Evolutionary conservation across 2,888 invertebrate genomes (phyloP), one percentile per base, ranked within the genome.

Genomic region (Silvanus unidentatus): DNA sequence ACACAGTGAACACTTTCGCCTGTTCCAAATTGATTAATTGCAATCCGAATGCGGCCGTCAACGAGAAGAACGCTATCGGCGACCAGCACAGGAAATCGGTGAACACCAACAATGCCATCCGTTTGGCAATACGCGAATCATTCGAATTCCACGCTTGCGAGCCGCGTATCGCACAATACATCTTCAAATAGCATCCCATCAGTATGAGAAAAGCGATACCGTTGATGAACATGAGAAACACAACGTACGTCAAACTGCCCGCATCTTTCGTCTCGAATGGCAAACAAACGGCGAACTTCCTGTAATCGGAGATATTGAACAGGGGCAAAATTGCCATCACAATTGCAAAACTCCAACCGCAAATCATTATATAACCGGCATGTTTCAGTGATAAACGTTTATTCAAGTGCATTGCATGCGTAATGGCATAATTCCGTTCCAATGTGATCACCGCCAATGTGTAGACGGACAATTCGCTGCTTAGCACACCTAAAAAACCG

Each of bases 31-130:
- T 89, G 16, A 98, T 89, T 39, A 97, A 76, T 49, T 90, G 92
- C 53, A 87, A 75, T 8, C 96, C 96, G 68, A 94, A 90, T 5
- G 94, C 88, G 12, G 97, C 95, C 0, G 95, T 93, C 29, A 97
- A 76, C 4, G 95, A 89, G 70, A 94, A 92, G 73, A 97, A 93
- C 1, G 97, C 93, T 52, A 97, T 95, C 0, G 98, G 98, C 2
- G 95, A 92, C 97, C 97, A 98, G 75, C 97, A 98, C 38, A 96
- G 77, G 65, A 98, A 93, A 71, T 98, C 97, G 0, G 97, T 98
- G 70, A 96, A 95, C 2, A 98, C 96, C 44, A 98, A 77, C 35
- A 98, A 73, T 1, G 97, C 95, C 96, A 97, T 97, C 32, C 95
- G 79, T 71, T 95, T 95, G 35, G 97, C 96, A 58, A 97, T 94